Percentiles rank a stretch among this genome's conserved stretches.
phyloP scores from a whole-genome alignment of 2,797 vertebrate genomes.

The Syngnathus rostellatus region DNA sequence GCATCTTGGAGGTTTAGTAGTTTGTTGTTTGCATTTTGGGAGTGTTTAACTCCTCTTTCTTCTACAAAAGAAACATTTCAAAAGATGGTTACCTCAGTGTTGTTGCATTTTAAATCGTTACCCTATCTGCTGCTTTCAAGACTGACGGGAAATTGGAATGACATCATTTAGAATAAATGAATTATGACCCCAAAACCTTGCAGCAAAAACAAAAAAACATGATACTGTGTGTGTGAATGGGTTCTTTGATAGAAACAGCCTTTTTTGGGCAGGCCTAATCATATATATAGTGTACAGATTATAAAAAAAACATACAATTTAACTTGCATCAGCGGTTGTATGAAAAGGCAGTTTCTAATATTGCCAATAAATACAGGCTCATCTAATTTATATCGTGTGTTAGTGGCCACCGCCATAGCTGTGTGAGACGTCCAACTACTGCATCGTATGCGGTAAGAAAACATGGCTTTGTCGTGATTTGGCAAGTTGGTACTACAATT shows the following conservation, averaged over 20 bases:
- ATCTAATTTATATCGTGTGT: background rate
- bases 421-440: background rate
- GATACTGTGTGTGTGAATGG: constrained; percentile 7
- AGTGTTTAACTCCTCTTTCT: background rate
- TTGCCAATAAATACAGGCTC: background rate
- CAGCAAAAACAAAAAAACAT: background rate
- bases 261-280: background rate
- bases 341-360: background rate
- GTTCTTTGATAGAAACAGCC: constrained; percentile 8
- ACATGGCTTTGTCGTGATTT: background rate
- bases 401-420: background rate
- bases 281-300: background rate
- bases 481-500: background rate
- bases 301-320: background rate
- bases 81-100: background rate
- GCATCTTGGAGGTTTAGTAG: constrained; percentile 19
- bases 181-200: constrained; percentile 15
- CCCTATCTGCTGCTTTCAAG: background rate
- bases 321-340: background rate
- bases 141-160: constrained; percentile 10
- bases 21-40: background rate
- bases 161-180: background rate
- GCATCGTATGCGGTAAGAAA: background rate
- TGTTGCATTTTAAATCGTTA: background rate
- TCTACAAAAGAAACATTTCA: background rate